phyloP scores from a whole-genome alignment of 2,797 vertebrate species.

The Molossus molossus region DNA sequence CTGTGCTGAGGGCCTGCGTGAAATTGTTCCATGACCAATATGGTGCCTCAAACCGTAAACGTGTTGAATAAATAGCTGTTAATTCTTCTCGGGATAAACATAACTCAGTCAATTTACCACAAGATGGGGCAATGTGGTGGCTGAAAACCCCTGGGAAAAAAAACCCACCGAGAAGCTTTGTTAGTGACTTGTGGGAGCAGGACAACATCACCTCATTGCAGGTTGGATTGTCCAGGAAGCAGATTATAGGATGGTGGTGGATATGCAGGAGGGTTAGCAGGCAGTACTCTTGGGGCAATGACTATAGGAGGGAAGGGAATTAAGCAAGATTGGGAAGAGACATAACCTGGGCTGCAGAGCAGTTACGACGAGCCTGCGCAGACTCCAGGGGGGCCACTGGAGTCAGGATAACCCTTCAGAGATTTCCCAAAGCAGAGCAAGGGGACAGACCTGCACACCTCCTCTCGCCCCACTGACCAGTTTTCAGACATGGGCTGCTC shows the following conservation, averaged over 20 bases:
- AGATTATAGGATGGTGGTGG: neutral
- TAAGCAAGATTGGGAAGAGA: neutral
- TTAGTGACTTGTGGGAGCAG: neutral
- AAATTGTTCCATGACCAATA: neutral
- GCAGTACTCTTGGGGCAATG: neutral
- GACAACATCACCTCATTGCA: neutral
- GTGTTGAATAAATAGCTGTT: neutral
- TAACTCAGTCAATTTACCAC: neutral
- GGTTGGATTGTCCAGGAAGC: neutral
- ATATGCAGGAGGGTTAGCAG: neutral
- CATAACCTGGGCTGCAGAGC: neutral
- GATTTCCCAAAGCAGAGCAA: neutral
- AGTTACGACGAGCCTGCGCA: neutral
- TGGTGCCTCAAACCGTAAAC: neutral
- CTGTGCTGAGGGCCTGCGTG: neutral
- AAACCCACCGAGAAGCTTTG: neutral
- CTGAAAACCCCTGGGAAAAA: neutral
- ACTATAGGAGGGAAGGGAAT: neutral
- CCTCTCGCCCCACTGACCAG: neutral
- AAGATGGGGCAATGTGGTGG: neutral
- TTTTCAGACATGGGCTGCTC: neutral
- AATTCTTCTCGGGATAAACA: neutral
- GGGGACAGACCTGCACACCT: neutral
- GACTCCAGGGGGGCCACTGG: neutral
- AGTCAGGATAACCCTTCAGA: neutral